A percentile compares a stretch with the other conserved stretches of the same genome.
Evolutionary conservation across 2,797 vertebrate genomes (phyloP).

Genomic region (Aeoliscus strigatus): DNA sequence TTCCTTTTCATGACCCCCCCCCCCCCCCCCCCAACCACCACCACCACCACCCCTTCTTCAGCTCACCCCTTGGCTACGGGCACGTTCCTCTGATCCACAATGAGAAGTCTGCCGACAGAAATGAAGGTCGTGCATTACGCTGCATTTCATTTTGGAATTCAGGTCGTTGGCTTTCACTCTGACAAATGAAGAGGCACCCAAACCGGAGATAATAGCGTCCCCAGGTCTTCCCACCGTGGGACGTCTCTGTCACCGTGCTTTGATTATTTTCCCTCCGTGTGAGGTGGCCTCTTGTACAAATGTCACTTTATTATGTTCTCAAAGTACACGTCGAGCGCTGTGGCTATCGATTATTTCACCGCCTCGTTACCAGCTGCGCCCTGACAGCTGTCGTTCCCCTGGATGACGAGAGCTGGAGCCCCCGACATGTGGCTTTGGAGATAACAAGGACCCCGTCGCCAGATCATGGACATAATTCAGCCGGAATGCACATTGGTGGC

Average conservation of each 20-base stretch:
- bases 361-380: slow-evolving; percentile 20
- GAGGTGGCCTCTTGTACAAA: slow-evolving; percentile 6
- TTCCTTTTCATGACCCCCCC: slow-evolving; percentile 30
- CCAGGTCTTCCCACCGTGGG: slow-evolving; percentile 18
- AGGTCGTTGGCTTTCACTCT: too few species aligned
- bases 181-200: slow-evolving; percentile 46
- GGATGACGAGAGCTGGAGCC: slow-evolving; percentile 25
- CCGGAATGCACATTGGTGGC: slow-evolving; percentile 3
- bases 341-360: too few species aligned
- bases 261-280: slow-evolving; percentile 3
- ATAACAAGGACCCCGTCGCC: slow-evolving; percentile 32
- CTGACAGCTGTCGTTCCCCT: not conserved
- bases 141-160: slow-evolving; percentile 30
- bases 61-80: too few species aligned
- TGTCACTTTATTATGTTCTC: slow-evolving; percentile 11
- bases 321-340: slow-evolving; percentile 12
- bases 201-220: slow-evolving; percentile 36
- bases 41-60: too few species aligned
- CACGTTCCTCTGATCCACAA: slow-evolving; percentile 46
- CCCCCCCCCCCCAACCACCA: too few species aligned
- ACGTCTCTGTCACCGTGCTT: slow-evolving; percentile 22
- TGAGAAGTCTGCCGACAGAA: slow-evolving; percentile 37
- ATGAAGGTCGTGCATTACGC: slow-evolving; percentile 26
- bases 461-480: slow-evolving; percentile 17
- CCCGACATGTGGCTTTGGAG: slow-evolving; percentile 34